A percentile compares a stretch with the other conserved stretches of the same genome.
Evolutionary conservation across 2,113 vertebrate genomes (phyloP).

Genomic region (Pseudopipra pipra): DNA sequence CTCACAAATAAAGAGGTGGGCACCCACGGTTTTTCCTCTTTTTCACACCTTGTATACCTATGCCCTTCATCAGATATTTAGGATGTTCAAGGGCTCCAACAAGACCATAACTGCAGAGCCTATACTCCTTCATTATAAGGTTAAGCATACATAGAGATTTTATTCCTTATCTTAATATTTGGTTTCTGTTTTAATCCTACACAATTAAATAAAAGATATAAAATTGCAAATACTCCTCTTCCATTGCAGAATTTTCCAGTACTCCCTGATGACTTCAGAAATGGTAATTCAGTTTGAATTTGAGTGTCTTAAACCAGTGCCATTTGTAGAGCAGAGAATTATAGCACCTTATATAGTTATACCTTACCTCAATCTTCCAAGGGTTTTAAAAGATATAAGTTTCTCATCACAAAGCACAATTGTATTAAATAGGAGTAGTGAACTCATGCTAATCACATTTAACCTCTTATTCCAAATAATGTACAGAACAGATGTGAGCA

Average conservation of each 20-base stretch:
- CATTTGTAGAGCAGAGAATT: neutral
- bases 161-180: neutral
- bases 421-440: neutral
- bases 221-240: neutral
- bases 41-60: neutral
- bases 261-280: neutral
- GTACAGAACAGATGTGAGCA: neutral
- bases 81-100: neutral
- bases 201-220: neutral
- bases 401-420: neutral
- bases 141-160: neutral
- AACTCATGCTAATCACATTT: neutral
- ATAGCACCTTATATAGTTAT: neutral
- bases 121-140: neutral
- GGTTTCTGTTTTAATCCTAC: neutral
- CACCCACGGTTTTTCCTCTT: neutral
- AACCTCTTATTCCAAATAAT: constrained; percentile 24
- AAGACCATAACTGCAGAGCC: neutral
- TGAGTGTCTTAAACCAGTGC: neutral
- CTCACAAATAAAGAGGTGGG: neutral
- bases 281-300: neutral
- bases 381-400: neutral
- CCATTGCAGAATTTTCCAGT: neutral
- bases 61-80: neutral
- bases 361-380: neutral